These are phyloP conservation scores for Eristalis arbustorum DNA, from an alignment of 2,888 invertebrate species.

Conservation along the genomic window DNA sequence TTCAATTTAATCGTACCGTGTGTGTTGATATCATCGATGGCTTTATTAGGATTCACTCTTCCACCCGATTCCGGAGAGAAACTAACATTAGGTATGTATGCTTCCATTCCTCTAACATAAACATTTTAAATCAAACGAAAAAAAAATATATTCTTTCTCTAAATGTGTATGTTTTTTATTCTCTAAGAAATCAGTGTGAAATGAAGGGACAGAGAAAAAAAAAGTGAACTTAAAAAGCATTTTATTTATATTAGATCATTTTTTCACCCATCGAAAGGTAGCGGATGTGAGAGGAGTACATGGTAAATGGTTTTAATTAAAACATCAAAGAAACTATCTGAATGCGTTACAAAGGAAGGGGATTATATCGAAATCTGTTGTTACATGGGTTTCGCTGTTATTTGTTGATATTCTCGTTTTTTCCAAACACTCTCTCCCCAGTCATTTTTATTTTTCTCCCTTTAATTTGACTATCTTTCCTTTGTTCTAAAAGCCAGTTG, in stretches of 20 bases:
- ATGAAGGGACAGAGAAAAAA: neutral
- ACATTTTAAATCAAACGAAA: no score
- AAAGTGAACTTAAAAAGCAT: conserved; percentile 1
- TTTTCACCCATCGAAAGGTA: neutral
- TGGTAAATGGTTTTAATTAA: conserved; percentile 66
- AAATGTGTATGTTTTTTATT: neutral
- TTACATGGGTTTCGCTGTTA: conserved; percentile 9
- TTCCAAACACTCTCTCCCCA: neutral
- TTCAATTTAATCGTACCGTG: conserved; percentile 99
- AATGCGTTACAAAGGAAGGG: conserved; percentile 27
- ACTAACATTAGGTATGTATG: conserved; percentile 80
- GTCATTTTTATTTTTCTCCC: neutral
- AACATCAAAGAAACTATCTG: neutral
- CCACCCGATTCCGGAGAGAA: conserved; percentile 90
- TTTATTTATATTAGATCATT: conserved; percentile 61
- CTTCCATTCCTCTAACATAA: neutral
- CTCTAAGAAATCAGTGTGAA: neutral
- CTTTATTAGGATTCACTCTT: conserved; percentile 97
- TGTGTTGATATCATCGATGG: conserved; percentile 99
- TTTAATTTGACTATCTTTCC: neutral
- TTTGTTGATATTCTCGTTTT: neutral
- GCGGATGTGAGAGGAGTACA: conserved; percentile 13
- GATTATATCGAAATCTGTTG: conserved; percentile 40
- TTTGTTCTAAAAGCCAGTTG: neutral
- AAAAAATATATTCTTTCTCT: neutral